These are phyloP conservation scores for Okapia johnstoni DNA, from an alignment of 2,113 vertebrate genomes.

Conservation along the genomic window DNA sequence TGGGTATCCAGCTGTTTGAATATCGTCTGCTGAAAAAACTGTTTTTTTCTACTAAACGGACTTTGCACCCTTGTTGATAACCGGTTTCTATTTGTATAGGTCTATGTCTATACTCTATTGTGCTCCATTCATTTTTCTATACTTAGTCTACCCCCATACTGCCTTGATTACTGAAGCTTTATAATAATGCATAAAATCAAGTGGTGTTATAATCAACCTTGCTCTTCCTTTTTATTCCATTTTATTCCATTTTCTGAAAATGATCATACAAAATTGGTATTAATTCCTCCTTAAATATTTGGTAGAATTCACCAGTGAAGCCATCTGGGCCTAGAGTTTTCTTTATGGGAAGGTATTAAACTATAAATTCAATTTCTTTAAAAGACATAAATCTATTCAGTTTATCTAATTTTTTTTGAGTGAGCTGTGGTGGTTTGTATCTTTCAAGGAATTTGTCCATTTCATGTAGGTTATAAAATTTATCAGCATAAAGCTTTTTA, in stretches of 20 bases:
- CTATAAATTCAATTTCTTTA: neutral
- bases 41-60: neutral
- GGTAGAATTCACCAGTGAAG: neutral
- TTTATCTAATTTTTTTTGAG: neutral
- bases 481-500: slow-evolving; percentile 10
- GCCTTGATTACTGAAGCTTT: neutral
- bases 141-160: neutral
- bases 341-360: neutral
- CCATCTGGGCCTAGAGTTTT: neutral
- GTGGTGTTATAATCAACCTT: neutral
- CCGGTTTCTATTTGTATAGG: neutral
- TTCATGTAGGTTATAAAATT: neutral
- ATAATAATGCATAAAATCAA: neutral
- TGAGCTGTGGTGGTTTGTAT: neutral
- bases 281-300: neutral
- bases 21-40: neutral
- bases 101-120: neutral
- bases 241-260: slow-evolving; percentile 3
- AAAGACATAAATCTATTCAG: neutral
- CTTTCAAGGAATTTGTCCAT: slow-evolving; percentile 6
- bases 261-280: neutral
- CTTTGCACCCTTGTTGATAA: neutral
- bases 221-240: neutral
- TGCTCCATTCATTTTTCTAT: neutral
- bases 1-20: neutral